Evolutionary conservation across 2,888 invertebrate species (phyloP).

Genomic region (Cotesia congregata): DNA sequence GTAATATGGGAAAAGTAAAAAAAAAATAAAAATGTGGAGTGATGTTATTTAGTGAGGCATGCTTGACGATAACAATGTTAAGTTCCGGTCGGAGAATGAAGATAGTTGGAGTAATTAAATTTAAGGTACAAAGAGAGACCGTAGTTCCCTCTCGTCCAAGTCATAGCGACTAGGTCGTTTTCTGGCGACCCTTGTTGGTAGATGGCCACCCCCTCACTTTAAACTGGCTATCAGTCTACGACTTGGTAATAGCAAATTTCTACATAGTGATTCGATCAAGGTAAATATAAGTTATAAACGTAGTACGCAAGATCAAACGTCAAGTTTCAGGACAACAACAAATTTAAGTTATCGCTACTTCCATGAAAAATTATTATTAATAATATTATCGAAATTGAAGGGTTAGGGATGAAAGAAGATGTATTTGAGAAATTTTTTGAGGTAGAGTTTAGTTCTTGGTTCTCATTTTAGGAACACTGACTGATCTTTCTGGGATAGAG

Average conservation of each 20-base stretch:
- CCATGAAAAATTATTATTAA: not conserved
- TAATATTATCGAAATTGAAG: too few species aligned
- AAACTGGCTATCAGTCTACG: conserved; percentile 57
- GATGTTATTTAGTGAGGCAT: conserved; percentile 61
- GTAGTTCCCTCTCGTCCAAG: conserved; percentile 22
- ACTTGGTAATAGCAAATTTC: conserved; percentile 52
- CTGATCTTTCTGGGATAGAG: too few species aligned
- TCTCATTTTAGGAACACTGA: too few species aligned
- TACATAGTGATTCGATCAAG: conserved; percentile 46
- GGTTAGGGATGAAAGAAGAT: too few species aligned
- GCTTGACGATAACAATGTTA: conserved; percentile 65
- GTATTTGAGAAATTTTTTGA: too few species aligned
- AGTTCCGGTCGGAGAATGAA: conserved; percentile 50
- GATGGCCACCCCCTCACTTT: conserved; percentile 42
- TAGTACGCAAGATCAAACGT: conserved; percentile 35
- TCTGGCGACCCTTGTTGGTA: conserved; percentile 14
- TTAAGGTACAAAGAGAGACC: conserved; percentile 65
- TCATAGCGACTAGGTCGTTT: conserved; percentile 31
- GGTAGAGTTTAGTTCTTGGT: too few species aligned
- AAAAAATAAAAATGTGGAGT: conserved; percentile 43
- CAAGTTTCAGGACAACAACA: conserved; percentile 6
- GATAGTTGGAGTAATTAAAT: conserved; percentile 63
- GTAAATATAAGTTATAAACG: conserved; percentile 33
- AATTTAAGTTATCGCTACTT: conserved; percentile 11
- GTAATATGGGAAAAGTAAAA: not conserved